Conservation (phyloP, 2,888 invertebrate species). For the Busseola fusca region DNA sequence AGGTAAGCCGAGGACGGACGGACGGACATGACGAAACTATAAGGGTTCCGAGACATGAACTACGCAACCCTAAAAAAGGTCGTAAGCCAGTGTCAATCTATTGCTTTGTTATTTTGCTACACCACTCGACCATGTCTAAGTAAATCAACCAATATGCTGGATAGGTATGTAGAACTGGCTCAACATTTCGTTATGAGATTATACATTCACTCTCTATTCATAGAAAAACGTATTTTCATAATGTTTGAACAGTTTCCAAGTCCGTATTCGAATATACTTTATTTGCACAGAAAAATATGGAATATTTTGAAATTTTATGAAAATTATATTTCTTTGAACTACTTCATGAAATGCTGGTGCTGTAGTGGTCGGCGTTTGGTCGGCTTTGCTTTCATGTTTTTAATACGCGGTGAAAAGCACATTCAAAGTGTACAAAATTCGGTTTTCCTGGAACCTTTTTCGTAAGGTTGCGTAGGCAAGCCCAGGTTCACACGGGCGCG, state of each 20-base stretch:
- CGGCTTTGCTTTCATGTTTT: slow-evolving; percentile 70
- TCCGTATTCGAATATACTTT: slow-evolving; percentile 47
- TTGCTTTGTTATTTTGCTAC: no score
- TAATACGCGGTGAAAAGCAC: slow-evolving; percentile 67
- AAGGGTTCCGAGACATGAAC: no score
- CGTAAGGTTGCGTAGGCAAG: slow-evolving; percentile 11
- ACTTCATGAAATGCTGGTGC: slow-evolving; percentile 59
- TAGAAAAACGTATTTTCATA: slow-evolving; percentile 44
- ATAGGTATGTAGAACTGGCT: neutral
- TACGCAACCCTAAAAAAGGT: no score
- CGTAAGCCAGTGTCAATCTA: no score
- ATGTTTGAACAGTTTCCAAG: slow-evolving; percentile 47
- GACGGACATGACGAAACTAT: no score
- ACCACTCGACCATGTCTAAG: neutral
- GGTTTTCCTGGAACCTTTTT: slow-evolving; percentile 51
- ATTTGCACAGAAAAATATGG: slow-evolving; percentile 46
- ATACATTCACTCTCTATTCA: slow-evolving; percentile 22
- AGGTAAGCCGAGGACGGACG: no score
- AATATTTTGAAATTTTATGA: slow-evolving; percentile 49
- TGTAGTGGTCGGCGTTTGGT: slow-evolving; percentile 63
- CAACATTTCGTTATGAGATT: slow-evolving; percentile 3
- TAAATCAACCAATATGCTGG: neutral
- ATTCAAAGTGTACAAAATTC: slow-evolving; percentile 65
- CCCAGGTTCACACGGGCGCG: neutral
- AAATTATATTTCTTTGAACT: slow-evolving; percentile 58